Percentiles rank a stretch among this genome's conserved stretches.
phyloP scores from a whole-genome alignment of 2,888 invertebrate genomes.

The Lottia scabra region DNA sequence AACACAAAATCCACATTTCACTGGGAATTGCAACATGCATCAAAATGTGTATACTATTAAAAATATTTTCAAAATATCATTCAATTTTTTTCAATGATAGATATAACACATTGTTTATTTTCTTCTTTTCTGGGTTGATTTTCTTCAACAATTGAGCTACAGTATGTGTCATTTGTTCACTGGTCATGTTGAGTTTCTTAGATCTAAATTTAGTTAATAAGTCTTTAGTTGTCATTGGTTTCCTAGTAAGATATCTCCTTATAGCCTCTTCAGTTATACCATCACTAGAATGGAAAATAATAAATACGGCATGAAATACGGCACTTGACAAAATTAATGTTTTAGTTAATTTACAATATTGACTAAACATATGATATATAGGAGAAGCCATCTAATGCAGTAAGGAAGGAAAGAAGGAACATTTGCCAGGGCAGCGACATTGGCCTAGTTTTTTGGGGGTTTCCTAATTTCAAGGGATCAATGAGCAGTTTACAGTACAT shows the following conservation, averaged over 20 bases:
- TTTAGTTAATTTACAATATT: no score
- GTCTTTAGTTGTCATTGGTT: conserved; percentile 98
- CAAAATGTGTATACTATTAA: no score
- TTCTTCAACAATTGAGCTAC: conserved; percentile 95
- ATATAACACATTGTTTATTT: conserved; percentile 94
- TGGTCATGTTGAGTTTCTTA: conserved; percentile 89
- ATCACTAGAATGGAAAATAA: conserved; percentile 45
- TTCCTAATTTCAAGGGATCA: no score
- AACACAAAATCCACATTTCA: no score
- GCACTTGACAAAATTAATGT: no score
- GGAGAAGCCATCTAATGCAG: background rate
- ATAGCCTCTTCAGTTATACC: conserved; percentile 93
- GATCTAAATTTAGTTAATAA: conserved; percentile 94
- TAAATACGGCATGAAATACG: no score
- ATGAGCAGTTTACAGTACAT: no score
- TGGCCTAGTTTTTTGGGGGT: no score
- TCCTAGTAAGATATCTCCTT: conserved; percentile 91
- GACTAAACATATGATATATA: background rate
- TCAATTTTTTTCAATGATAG: conserved; percentile 75
- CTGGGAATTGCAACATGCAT: no score
- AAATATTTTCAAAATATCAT: conserved; percentile 8
- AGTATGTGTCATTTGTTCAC: conserved; percentile 90
- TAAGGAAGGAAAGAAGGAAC: no score
- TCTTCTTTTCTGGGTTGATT: conserved; percentile 92
- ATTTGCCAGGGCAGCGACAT: no score